Evolutionary conservation across 2,888 invertebrate species (phyloP).

Genomic region (Pristionchus fissidentatus): DNA sequence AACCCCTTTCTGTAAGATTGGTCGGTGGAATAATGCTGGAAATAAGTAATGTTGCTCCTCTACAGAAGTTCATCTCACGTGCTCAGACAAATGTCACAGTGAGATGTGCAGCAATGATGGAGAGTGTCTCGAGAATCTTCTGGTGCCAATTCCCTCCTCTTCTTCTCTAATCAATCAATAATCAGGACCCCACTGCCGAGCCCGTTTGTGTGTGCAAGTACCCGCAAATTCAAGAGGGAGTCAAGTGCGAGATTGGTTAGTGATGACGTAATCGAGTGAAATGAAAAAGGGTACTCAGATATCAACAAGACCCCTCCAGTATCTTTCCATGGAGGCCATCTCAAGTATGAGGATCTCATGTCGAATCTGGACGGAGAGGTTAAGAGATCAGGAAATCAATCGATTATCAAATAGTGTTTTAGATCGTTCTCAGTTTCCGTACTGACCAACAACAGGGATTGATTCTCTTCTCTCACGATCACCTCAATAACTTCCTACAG

Average conservation of each 20-base stretch:
- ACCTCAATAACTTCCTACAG: constrained; percentile 71
- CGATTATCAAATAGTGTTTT: constrained; percentile 33
- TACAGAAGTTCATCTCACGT: constrained; percentile 48
- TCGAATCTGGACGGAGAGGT: constrained; percentile 53
- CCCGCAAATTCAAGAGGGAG: constrained; percentile 65
- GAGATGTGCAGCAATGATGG: constrained; percentile 58
- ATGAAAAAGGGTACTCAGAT: constrained; percentile 55
- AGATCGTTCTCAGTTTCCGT: constrained; percentile 65
- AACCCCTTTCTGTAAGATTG: too few species aligned
- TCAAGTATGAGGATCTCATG: constrained; percentile 61
- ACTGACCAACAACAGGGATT: constrained; percentile 68
- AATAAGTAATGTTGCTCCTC: background rate
- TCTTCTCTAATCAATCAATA: background rate
- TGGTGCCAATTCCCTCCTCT: background rate
- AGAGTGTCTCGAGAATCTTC: constrained; percentile 53
- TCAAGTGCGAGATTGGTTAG: constrained; percentile 67
- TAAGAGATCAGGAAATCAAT: background rate
- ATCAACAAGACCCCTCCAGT: constrained; percentile 66
- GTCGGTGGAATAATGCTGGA: too few species aligned
- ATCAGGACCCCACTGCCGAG: constrained; percentile 2
- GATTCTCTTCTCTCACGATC: constrained; percentile 70
- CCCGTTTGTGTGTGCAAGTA: constrained; percentile 60
- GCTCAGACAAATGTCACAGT: constrained; percentile 51
- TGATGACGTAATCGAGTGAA: background rate
- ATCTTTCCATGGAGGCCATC: constrained; percentile 67